These are phyloP conservation scores for Rapana venosa DNA, from an alignment of 2,888 invertebrate species.

Conservation along the genomic window DNA sequence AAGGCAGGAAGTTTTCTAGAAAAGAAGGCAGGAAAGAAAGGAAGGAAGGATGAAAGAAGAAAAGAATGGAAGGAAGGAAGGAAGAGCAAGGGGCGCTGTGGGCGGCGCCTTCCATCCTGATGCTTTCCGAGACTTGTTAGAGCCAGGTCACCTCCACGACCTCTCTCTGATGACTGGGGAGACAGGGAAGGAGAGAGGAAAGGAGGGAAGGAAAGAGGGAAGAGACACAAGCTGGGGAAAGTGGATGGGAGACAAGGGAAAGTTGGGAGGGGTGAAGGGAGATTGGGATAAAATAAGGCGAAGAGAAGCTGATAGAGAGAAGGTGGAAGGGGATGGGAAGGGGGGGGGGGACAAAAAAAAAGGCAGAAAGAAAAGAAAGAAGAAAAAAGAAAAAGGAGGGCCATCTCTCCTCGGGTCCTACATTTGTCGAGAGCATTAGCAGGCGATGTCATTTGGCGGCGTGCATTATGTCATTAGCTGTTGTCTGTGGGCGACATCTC, in stretches of 20 bases:
- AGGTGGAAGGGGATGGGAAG: not conserved
- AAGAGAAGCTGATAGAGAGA: not conserved
- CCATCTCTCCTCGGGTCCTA: conserved; percentile 30
- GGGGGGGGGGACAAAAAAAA: not conserved
- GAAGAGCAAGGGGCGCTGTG: not conserved
- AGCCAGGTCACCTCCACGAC: conserved; percentile 26
- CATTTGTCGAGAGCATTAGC: conserved; percentile 51
- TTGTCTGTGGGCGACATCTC: conserved; percentile 48
- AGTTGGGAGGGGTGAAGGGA: too few relatives aligned
- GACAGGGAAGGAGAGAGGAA: not conserved
- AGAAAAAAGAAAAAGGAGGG: not conserved
- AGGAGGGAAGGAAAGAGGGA: not conserved
- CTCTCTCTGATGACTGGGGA: not conserved
- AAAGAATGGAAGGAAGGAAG: not conserved
- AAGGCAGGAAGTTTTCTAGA: not conserved
- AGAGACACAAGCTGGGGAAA: not conserved
- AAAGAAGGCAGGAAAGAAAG: not conserved
- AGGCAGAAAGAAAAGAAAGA: not conserved
- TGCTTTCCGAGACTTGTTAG: conserved; percentile 19
- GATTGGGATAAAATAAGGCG: too few relatives aligned
- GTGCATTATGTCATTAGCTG: conserved; percentile 52
- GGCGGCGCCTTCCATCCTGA: not conserved
- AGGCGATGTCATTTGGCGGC: conserved; percentile 51
- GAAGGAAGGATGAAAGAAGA: not conserved
- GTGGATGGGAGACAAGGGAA: not conserved